Percentiles rank a stretch among this genome's conserved stretches.
Evolutionary conservation across 2,797 vertebrate genomes (phyloP).

Genomic region (Cyclopterus lumpus): DNA sequence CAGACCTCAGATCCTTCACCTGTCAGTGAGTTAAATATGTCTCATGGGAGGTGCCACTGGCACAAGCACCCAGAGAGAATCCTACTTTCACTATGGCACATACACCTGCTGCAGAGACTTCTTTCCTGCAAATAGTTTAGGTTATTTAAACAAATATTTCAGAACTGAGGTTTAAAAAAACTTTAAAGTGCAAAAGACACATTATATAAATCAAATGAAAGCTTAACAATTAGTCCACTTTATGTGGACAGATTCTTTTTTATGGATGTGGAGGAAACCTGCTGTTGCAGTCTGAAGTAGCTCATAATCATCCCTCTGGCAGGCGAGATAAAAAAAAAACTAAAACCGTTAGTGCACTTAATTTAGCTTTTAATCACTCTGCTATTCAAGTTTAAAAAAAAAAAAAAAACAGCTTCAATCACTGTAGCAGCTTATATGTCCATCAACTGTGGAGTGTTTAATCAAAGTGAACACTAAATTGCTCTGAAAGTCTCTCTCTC

Average conservation of each 20-base stretch:
- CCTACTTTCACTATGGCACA: neutral
- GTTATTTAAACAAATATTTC: neutral
- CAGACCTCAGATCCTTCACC: conserved; percentile 20
- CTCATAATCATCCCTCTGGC: neutral
- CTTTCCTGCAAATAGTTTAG: neutral
- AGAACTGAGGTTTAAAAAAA: neutral
- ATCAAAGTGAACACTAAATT: neutral
- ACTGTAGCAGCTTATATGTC: neutral
- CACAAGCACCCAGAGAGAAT: neutral
- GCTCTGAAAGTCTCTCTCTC: neutral
- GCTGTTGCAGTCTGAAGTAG: neutral
- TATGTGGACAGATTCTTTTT: neutral
- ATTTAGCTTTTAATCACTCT: conserved; percentile 14
- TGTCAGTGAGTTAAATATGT: conserved; percentile 23
- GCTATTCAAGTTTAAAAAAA: neutral
- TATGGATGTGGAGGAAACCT: conserved; percentile 17
- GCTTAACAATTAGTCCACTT: neutral
- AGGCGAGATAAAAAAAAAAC: neutral
- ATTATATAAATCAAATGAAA: neutral
- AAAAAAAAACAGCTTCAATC: neutral
- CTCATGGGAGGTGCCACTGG: neutral
- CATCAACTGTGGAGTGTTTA: neutral
- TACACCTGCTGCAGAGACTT: neutral
- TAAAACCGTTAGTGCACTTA: conserved; percentile 1
- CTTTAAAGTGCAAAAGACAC: neutral